Base-by-base conservation (phyloP, 2,113 vertebrate genomes). In the Grammomys dolichurus region DNA sequence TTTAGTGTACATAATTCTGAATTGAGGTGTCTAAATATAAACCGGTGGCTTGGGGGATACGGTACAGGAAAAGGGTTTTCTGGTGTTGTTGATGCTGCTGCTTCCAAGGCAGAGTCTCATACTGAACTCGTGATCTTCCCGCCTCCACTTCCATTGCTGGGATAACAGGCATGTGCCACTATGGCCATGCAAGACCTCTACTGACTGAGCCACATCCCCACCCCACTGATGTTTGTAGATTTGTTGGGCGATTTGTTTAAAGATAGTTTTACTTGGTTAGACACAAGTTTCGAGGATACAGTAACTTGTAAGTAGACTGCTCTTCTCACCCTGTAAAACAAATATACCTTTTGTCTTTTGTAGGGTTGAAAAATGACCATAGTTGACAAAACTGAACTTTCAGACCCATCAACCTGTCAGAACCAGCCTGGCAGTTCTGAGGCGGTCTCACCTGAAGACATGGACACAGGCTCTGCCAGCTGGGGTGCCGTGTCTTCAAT, bases 311-410 rank as follows among this genome's bases (percentile, higher is more conserved):
- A 93, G 5, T 54, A 63, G 65, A 69, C 96, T 63, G 5, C 31
- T 90, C 36, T 56, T 28, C 26, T 96, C 17, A 91, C 2, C 4
- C 97, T 94, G n/a, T 90, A 87, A 98, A 89, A 48, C n/a, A 36
- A 76, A 80, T 87, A 91, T 96, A 63, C 95, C 88, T 98, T 81
- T 81, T 11, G 43, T 89, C 96, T 98, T 80, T 97, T 98, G 48
- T 98, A 99, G 99, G 98, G 98, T 99, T 99, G 99, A 99, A 99
- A 99, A 99, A 99, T 99, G 99, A 99, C 99, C 98, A 99, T 99
- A 99, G 99, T 99, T 99, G 99, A 99, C 99, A 99, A 99, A 98
- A 98, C 98, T 98, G 99, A 99, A 98, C 99, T 99, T 98, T 99
- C 99, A 98, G 99, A 99, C 98, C 98, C 99, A 94, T 98, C 99